Conservation (phyloP, 2,113 vertebrate species). For the Miniopterus natalensis region DNA sequence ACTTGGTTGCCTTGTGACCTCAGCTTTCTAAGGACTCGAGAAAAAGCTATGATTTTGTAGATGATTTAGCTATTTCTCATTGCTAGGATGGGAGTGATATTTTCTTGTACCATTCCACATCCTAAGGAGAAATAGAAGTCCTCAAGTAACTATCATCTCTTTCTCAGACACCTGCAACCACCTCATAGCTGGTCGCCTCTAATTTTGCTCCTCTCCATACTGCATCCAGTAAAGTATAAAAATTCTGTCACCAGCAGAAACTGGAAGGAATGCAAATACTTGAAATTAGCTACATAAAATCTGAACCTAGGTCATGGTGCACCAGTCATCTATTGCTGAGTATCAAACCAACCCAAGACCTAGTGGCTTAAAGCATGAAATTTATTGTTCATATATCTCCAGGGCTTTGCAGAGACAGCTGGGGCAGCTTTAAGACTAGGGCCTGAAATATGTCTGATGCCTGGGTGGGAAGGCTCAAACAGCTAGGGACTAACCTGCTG, state of each 20-base stretch:
- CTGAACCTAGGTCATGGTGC: neutral
- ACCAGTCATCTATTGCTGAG: neutral
- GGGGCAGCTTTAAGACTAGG: neutral
- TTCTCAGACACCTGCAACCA: neutral
- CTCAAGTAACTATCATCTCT: neutral
- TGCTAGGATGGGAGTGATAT: neutral
- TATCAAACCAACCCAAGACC: slow-evolving; percentile 15
- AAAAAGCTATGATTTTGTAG: neutral
- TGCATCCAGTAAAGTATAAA: neutral
- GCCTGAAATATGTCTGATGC: neutral
- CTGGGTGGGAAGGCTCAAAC: neutral
- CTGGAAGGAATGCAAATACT: neutral
- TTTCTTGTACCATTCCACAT: neutral
- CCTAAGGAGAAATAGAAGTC: neutral
- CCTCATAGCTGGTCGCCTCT: neutral
- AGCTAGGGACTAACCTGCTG: neutral
- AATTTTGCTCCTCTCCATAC: neutral
- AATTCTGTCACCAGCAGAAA: slow-evolving; percentile 19
- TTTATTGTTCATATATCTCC: neutral
- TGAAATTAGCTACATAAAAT: slow-evolving; percentile 44
- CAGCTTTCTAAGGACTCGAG: slow-evolving; percentile 22
- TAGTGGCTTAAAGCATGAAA: neutral
- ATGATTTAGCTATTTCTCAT: slow-evolving; percentile 14
- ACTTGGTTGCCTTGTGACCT: neutral
- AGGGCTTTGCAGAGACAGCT: neutral